A percentile compares a stretch with the other conserved stretches of the same genome.
These are phyloP conservation scores for Drosophila vallismaia DNA, from an alignment of 2,888 invertebrate genomes.

Conservation along the genomic window DNA sequence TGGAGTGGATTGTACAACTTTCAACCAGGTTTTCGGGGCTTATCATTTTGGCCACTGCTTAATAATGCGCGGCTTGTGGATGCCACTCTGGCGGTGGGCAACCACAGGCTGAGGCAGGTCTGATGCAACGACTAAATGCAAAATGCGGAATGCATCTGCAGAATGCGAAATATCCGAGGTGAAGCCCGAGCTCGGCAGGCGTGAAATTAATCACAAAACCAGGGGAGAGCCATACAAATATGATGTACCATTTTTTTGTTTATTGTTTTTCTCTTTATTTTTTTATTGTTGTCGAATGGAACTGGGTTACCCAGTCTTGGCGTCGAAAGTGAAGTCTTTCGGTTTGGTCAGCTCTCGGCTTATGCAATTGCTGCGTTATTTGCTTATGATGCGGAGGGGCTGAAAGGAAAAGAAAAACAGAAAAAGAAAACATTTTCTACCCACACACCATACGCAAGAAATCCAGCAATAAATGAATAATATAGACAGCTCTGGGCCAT, in stretches of 20 bases:
- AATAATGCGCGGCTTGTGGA: conserved; percentile 65
- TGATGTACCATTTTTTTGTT: conserved; percentile 52
- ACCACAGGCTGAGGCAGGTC: conserved; percentile 35
- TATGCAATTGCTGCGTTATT: conserved; percentile 61
- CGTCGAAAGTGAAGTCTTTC: conserved; percentile 62
- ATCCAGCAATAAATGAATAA: conserved; percentile 38
- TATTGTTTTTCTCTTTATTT: conserved; percentile 16
- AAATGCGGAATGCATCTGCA: conserved; percentile 29
- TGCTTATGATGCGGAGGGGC: conserved; percentile 30
- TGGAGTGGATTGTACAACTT: conserved; percentile 56
- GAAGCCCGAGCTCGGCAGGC: conserved; percentile 57
- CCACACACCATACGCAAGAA: conserved; percentile 61
- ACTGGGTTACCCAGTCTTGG: conserved; percentile 75
- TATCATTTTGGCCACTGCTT: conserved; percentile 59
- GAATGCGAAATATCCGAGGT: conserved; percentile 44
- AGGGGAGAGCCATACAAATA: conserved; percentile 30
- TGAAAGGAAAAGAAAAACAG: conserved; percentile 10
- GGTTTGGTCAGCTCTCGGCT: conserved; percentile 41
- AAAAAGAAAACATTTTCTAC: conserved; percentile 59
- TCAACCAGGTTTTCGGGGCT: conserved; percentile 36
- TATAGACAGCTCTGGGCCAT: conserved; percentile 52
- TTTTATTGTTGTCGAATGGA: conserved; percentile 47
- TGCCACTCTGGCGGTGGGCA: conserved; percentile 49
- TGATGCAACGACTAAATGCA: conserved; percentile 42
- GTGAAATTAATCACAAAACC: conserved; percentile 69